Evolutionary conservation across 2,113 vertebrate genomes (phyloP).

Genomic region (Cyprinodon brontotheroides): DNA sequence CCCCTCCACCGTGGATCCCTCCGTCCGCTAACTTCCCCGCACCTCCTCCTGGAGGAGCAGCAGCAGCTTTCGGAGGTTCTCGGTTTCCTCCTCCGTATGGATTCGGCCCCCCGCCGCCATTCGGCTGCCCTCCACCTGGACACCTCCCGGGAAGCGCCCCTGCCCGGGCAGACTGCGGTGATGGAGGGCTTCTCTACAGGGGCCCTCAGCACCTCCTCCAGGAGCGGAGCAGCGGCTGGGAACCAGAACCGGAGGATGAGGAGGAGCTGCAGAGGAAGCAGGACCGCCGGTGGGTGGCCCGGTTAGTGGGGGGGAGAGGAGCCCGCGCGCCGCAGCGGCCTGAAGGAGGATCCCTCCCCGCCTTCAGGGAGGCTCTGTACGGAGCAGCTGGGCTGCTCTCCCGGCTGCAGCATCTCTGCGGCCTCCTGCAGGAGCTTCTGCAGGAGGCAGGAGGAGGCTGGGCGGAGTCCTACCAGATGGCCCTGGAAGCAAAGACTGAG

Average conservation of each 20-base stretch:
- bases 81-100: constrained; percentile 17
- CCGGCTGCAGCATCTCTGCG: constrained; percentile 71
- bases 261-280: constrained; percentile 35
- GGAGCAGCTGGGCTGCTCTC: constrained; percentile 72
- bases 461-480: constrained; percentile 54
- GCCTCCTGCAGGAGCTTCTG: constrained; percentile 62
- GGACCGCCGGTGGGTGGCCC: constrained; percentile 69
- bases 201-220: too few species aligned
- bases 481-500: constrained; percentile 36
- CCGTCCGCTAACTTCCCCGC: constrained; percentile 9
- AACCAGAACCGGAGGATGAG: constrained; percentile 26
- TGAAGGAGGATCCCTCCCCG: background rate
- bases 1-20: constrained; percentile 9
- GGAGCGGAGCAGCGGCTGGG: background rate
- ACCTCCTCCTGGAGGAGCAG: background rate
- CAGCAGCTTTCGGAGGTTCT: constrained; percentile 9
- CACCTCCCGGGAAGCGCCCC: background rate
- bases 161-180: background rate
- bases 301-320: constrained; percentile 49
- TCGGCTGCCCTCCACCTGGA: constrained; percentile 24
- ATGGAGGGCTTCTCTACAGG: background rate
- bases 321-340: background rate
- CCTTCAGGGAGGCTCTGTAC: constrained; percentile 68
- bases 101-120: constrained; percentile 67
- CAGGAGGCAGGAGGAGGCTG: constrained; percentile 72